Base-by-base conservation (phyloP, 1,140 invertebrate genomes). In the Musca vetustissima region DNA sequence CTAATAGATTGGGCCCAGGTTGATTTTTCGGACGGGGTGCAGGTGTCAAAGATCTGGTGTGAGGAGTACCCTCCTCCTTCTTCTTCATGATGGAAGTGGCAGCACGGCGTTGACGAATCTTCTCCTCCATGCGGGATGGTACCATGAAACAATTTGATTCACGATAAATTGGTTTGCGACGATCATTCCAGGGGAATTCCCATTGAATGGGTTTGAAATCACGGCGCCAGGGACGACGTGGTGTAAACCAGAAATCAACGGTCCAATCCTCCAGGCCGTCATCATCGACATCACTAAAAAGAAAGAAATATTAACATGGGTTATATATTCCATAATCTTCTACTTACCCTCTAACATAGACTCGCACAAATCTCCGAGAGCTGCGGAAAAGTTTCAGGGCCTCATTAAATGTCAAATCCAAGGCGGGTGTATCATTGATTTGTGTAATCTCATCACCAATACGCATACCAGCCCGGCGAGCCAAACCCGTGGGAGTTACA, bases 111-210 rank as follows among this genome's bases (percentile, higher is more conserved):
- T 71, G 68, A 4, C 79, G 73, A 32, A 81, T 81, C 68, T 79
- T 78, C 64, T 81, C 79, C 67, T 81, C 79, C 75, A 82, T 76
- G 68, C 73, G 76, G 53, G 80, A 82, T 49, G 79, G 80, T 52
- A 83, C 81, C 80, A 83, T 81, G 32, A 78, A 83, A 57, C 81
- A 83, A 59, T 83, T 83, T 43, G 81, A 83, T 70, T 83, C 81
- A 61, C 77, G 77, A 65, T 82, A 83, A 11, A 82, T 75, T 1
- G 79, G 79, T 66, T 82, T 82, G 49, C 76, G 79, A 1, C 78
- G 74, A 75, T 83, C 81, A 57, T 83, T 83, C 80, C 80, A 83
- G 1, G 80, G 80, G 65, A 82, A 83, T n/a, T 73, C 79, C 80
- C 80, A 82, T 65, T 80, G 72, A 19, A 82, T 82, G 25, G 79